Evolutionary conservation across 2,113 vertebrate genomes (phyloP), one percentile per base, ranked within the genome.

Genomic region (cattle (Bos taurus)): DNA sequence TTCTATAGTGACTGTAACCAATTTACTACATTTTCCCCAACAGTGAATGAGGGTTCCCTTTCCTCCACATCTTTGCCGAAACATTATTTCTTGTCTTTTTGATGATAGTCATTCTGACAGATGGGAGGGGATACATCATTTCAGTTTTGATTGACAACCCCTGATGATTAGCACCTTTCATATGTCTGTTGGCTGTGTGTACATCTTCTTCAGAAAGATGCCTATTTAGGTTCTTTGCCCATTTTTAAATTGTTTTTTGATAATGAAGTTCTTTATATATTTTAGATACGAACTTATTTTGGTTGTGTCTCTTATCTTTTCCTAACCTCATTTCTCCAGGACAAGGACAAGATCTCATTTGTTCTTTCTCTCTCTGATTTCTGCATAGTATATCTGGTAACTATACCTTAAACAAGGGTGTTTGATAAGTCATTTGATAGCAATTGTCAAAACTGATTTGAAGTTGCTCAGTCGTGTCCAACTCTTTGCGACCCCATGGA

Each of bases 401-500:
- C 48, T 48, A 23, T 23, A 16, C 56, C 52, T 93, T 60, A 82
- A 91, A 82, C 50, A 88, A 89, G 40, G 48, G 21, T 54, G 17
- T 86, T 77, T 88, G 91, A 77, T 82, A 60, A 93, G 16, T 54
- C 54, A 64, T 77, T 64, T 74, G 36, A 56, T 90, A 26, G 50
- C 67, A 71, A 71, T 40, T 71, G 36, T 74, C 67, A 74, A 40
- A 74, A 74, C 67, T 74, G 64, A 71, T 36, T 64, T 71, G n/a
- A 74, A 40, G 67, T 40, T 0, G 0, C n/a, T 71, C 67, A 71
- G 19, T 23, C 6, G 5, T 40, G n/a, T 40, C 36, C 1, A 0
- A 71, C n/a, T 74, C 67, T 71, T 36, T 74, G 67, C 0, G 5
- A 74, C 19, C 10, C n/a, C 36, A 23, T 74, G 67, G 36, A 40